These are phyloP conservation scores for Rafetus swinhoei DNA, from an alignment of 2,113 vertebrate genomes.

Conservation along the genomic window DNA sequence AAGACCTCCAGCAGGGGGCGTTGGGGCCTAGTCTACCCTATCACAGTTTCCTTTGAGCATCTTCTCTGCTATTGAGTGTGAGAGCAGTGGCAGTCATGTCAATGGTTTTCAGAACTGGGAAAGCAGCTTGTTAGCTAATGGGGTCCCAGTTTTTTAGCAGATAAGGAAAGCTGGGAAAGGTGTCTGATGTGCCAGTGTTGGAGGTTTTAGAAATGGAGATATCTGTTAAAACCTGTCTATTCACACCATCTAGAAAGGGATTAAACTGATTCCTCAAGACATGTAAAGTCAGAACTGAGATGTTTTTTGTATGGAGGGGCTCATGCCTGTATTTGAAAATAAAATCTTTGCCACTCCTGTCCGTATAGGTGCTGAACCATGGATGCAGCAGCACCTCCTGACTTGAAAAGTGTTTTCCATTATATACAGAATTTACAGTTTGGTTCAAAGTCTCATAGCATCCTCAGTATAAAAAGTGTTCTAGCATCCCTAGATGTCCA, in stretches of 20 bases:
- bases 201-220: not conserved
- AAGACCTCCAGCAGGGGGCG: too few relatives aligned
- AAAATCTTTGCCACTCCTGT: fast-evolving
- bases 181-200: not conserved
- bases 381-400: too few relatives aligned
- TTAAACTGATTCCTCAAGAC: not conserved
- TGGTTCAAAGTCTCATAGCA: too few relatives aligned
- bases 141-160: not conserved
- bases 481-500: not conserved
- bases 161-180: not conserved
- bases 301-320: too few relatives aligned
- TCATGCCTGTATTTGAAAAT: not conserved
- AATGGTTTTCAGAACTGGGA: not conserved
- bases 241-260: not conserved
- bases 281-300: not conserved
- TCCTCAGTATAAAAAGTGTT: too few relatives aligned
- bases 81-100: not conserved
- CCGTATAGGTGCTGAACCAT: too few relatives aligned
- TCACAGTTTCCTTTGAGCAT: not conserved
- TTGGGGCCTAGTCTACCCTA: too few relatives aligned
- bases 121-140: not conserved
- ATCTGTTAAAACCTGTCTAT: not conserved
- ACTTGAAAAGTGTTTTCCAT: too few relatives aligned
- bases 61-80: not conserved
- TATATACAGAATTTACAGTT: too few relatives aligned